Evolutionary conservation across 2,797 vertebrate genomes (phyloP).

Genomic region (Phoebastria nigripes): DNA sequence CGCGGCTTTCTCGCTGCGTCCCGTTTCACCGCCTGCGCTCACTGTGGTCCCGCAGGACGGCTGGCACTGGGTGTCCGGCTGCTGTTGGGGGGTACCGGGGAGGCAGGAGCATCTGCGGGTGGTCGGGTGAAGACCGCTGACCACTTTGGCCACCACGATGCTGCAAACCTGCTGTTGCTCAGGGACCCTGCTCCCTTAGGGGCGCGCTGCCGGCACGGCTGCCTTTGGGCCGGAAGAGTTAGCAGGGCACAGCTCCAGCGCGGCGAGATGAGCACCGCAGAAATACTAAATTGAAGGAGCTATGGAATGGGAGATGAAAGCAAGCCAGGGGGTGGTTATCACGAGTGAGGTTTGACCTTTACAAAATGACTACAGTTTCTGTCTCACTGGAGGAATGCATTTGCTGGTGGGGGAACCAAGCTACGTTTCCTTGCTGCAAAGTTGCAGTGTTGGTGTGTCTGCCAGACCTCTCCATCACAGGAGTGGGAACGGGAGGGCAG

Average conservation of each 20-base stretch:
- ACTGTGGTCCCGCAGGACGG: fast-evolving
- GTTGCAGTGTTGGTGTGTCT: neutral
- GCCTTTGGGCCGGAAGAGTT: neutral
- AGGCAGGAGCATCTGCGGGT: neutral
- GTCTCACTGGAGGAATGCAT: neutral
- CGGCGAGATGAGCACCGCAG: neutral
- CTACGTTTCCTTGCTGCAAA: fast-evolving
- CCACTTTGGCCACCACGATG: fast-evolving
- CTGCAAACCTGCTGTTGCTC: neutral
- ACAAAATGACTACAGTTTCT: fast-evolving
- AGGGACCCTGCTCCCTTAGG: neutral
- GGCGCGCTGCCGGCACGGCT: neutral
- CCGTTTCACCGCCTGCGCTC: fast-evolving
- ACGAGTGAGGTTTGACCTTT: neutral
- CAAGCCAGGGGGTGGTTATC: neutral
- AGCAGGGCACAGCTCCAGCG: fast-evolving
- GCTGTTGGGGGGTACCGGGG: fast-evolving
- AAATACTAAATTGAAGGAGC: neutral
- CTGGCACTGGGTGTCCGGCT: neutral
- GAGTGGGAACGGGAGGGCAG: neutral
- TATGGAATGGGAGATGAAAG: neutral
- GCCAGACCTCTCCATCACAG: neutral
- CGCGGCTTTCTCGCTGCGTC: fast-evolving
- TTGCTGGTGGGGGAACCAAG: neutral
- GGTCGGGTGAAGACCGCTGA: neutral